These are phyloP conservation scores for Antidorcas marsupialis DNA, from an alignment of 2,113 vertebrate genomes.

Conservation along the genomic window DNA sequence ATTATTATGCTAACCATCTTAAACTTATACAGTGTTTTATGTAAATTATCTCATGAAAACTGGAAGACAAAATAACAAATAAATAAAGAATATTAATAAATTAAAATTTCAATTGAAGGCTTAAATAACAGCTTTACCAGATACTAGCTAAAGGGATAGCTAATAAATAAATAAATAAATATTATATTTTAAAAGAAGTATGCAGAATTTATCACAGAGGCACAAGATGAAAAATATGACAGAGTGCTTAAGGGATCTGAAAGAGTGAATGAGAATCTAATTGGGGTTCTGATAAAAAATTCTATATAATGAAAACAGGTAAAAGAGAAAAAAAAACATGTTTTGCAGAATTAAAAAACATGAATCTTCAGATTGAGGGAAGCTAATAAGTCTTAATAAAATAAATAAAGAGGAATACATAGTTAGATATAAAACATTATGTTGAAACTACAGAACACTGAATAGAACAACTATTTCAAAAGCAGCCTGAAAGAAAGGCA, in stretches of 20 bases:
- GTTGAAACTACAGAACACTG: neutral
- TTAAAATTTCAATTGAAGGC: neutral
- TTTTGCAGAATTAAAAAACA: neutral
- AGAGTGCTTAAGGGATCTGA: neutral
- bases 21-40: neutral
- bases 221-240: neutral
- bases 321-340: neutral
- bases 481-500: neutral
- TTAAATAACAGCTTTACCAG: neutral
- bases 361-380: neutral
- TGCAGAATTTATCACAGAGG: neutral
- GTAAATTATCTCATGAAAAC: neutral
- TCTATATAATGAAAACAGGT: neutral
- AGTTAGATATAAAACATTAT: neutral
- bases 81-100: neutral
- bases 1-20: neutral
- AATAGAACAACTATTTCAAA: neutral
- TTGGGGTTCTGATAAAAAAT: neutral
- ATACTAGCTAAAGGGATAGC: neutral
- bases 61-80: neutral
- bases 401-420: neutral
- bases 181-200: neutral
- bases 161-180: neutral
- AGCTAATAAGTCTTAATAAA: neutral
- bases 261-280: neutral